These are phyloP conservation scores for Xiphias gladius DNA, from an alignment of 2,113 vertebrate genomes.

Conservation along the genomic window DNA sequence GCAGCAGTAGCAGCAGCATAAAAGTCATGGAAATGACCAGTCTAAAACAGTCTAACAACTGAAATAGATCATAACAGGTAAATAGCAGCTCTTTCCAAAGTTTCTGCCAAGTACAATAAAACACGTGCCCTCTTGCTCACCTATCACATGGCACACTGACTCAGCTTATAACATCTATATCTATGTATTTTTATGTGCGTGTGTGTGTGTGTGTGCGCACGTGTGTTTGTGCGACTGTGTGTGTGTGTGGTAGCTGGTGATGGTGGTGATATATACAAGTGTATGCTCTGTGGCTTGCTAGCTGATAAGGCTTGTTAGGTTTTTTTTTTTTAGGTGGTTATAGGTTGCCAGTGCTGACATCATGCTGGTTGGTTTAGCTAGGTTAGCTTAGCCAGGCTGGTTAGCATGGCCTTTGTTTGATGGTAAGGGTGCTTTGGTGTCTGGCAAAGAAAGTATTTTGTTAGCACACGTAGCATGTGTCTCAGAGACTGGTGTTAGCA, in stretches of 20 bases:
- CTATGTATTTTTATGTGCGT: background rate
- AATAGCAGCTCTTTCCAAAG: constrained; percentile 47
- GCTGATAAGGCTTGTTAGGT: background rate
- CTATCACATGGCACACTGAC: background rate
- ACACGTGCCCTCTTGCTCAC: constrained; percentile 20
- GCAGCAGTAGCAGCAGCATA: constrained; percentile 31
- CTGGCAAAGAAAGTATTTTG: too few relatives aligned
- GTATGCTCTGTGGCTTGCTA: background rate
- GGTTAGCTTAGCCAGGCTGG: too few relatives aligned
- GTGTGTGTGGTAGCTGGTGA: background rate
- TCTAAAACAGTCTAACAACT: constrained; percentile 35
- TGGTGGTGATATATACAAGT: too few relatives aligned
- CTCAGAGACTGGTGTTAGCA: too few relatives aligned
- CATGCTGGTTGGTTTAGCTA: too few relatives aligned
- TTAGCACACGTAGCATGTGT: too few relatives aligned
- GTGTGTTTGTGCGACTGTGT: background rate
- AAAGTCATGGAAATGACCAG: constrained; percentile 42
- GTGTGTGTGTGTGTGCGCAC: background rate
- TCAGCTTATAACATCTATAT: too few relatives aligned
- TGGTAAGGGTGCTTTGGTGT: too few relatives aligned
- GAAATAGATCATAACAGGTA: constrained; percentile 52
- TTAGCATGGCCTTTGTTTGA: too few relatives aligned
- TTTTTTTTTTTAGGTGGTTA: background rate
- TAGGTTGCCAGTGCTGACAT: background rate
- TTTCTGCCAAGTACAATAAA: constrained; percentile 55